A percentile compares a stretch with the other conserved stretches of the same genome.
These are phyloP conservation scores for Fissipunctia ypsillon DNA, from an alignment of 2,888 invertebrate species.

Conservation along the genomic window DNA sequence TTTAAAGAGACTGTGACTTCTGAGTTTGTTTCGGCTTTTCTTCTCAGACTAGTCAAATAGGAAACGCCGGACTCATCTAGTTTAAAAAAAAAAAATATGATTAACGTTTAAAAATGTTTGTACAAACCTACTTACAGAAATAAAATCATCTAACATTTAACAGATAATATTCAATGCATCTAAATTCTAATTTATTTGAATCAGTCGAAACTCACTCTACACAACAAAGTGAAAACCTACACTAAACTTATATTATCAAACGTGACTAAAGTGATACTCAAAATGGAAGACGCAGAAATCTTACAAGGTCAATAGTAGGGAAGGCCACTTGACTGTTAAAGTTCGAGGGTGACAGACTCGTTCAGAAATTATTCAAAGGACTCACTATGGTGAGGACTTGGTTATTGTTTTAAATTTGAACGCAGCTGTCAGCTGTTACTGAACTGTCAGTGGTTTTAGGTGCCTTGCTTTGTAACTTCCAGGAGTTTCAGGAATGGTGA, in stretches of 20 bases:
- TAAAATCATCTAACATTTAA: too few species aligned
- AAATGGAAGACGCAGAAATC: constrained; percentile 13
- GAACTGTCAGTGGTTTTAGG: constrained; percentile 30
- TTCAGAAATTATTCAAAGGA: constrained; percentile 55
- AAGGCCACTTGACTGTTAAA: constrained; percentile 39
- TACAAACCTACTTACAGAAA: too few species aligned
- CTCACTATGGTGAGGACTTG: constrained; percentile 31
- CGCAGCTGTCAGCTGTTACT: constrained; percentile 40
- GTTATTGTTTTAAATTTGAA: constrained; percentile 50
- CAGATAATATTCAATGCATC: background rate
- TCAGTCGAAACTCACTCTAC: background rate
- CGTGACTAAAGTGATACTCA: constrained; percentile 17
- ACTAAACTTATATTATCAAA: background rate
- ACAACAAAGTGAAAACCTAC: background rate
- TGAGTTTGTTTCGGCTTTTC: too few species aligned
- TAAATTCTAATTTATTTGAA: background rate
- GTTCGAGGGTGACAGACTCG: constrained; percentile 46
- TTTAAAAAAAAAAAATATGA: too few species aligned
- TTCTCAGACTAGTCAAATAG: too few species aligned
- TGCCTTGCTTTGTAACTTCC: background rate
- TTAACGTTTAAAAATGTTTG: too few species aligned
- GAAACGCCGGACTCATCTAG: too few species aligned
- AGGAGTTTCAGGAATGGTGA: background rate
- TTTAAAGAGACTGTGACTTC: too few species aligned
- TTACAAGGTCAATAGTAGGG: constrained; percentile 14